Conservation (phyloP, 2,888 invertebrate species). For the Tinea semifulvella region DNA sequence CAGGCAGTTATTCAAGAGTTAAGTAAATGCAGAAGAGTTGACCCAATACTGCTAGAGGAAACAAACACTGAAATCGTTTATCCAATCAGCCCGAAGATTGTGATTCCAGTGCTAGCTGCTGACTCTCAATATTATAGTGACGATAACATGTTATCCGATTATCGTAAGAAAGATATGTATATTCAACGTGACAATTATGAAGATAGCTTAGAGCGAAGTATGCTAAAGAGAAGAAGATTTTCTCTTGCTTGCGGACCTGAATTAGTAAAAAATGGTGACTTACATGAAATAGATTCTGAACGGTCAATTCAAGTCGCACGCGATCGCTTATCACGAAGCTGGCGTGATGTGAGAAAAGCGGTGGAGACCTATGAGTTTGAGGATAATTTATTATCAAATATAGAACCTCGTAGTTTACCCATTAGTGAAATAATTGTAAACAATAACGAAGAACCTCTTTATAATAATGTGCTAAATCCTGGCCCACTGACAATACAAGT, state of each 20-base stretch:
- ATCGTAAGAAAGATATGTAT: conserved; percentile 32
- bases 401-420: conserved; percentile 44
- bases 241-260: conserved; percentile 50
- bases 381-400: conserved; percentile 22
- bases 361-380: conserved; percentile 26
- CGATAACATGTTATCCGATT: conserved; percentile 36
- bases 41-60: conserved; percentile 38
- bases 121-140: conserved; percentile 50
- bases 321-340: conserved; percentile 46
- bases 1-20: conserved; percentile 69
- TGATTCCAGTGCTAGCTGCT: conserved; percentile 54
- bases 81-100: conserved; percentile 45
- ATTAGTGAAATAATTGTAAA: conserved; percentile 77
- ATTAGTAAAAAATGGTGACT: conserved; percentile 40
- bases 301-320: conserved; percentile 32
- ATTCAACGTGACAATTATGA: conserved; percentile 33
- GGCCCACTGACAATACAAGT: conserved; percentile 86
- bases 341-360: conserved; percentile 45
- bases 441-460: conserved; percentile 59
- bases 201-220: conserved; percentile 46
- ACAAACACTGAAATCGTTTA: conserved; percentile 34
- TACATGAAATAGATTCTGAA: conserved; percentile 29
- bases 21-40: conserved; percentile 46
- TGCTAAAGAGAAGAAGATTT: conserved; percentile 41
- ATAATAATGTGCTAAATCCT: conserved; percentile 68